Evolutionary conservation across 1,140 invertebrate genomes (phyloP).

Genomic region (Oncopeltus fasciatus): DNA sequence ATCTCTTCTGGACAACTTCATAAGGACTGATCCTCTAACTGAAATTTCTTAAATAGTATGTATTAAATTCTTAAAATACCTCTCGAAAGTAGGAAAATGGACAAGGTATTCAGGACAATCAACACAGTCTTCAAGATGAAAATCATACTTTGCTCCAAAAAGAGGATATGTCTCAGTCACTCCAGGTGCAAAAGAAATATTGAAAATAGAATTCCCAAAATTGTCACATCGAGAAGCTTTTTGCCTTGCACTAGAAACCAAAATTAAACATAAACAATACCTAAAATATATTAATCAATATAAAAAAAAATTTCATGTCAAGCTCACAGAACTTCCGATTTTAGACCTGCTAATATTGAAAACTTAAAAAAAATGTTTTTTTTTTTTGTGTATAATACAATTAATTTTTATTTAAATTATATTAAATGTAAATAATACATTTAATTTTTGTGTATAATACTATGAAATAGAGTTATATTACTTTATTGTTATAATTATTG

Average conservation of each 20-base stretch:
- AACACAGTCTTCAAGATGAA: constrained; percentile 88
- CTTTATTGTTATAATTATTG: too few species aligned
- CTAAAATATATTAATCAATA: constrained; percentile 3
- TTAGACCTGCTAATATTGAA: too few species aligned
- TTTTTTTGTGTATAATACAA: too few species aligned
- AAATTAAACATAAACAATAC: constrained; percentile 12
- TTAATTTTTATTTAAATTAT: too few species aligned
- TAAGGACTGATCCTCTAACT: neutral
- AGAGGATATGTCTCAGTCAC: constrained; percentile 54
- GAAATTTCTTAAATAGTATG: neutral
- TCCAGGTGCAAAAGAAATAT: constrained; percentile 62
- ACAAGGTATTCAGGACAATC: constrained; percentile 98
- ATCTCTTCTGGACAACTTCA: neutral
- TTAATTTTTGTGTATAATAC: too few species aligned
- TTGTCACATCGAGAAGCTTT: constrained; percentile 40
- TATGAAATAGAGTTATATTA: too few species aligned
- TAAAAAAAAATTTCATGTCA: neutral
- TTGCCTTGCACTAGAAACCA: constrained; percentile 37
- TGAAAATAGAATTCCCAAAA: constrained; percentile 81
- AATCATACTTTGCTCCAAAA: constrained; percentile 94
- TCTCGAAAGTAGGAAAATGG: constrained; percentile 72
- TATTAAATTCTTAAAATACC: constrained; percentile 18
- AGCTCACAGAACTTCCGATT: neutral
- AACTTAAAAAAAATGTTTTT: too few species aligned
- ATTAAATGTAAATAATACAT: too few species aligned